Evolutionary conservation across 2,888 invertebrate species (phyloP).

Genomic region (Achlya flavicornis): DNA sequence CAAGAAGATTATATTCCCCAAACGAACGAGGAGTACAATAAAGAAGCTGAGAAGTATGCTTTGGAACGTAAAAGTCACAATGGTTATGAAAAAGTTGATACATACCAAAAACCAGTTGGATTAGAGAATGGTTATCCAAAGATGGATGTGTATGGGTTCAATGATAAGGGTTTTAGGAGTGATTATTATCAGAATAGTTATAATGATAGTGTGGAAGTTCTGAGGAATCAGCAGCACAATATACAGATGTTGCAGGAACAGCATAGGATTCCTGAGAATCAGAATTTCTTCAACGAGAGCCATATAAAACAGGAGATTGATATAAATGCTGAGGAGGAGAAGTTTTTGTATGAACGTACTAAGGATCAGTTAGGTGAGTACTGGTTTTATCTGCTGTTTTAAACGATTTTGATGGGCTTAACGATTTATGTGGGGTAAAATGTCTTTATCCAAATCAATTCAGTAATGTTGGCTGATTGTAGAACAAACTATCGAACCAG

Average conservation of each 20-base stretch:
- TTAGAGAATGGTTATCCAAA: constrained; percentile 50
- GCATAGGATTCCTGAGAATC: constrained; percentile 64
- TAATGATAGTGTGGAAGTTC: constrained; percentile 59
- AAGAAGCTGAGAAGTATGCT: constrained; percentile 74
- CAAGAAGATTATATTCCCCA: constrained; percentile 69
- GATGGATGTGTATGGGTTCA: constrained; percentile 42
- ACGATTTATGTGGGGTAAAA: too few species aligned
- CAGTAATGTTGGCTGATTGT: too few species aligned
- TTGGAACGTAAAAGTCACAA: constrained; percentile 64
- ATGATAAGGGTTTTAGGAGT: constrained; percentile 43
- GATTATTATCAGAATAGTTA: constrained; percentile 45
- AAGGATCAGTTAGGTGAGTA: constrained; percentile 63
- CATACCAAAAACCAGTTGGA: constrained; percentile 46
- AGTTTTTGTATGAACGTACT: constrained; percentile 61
- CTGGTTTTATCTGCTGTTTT: too few species aligned
- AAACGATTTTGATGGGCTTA: too few species aligned
- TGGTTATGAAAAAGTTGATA: constrained; percentile 54
- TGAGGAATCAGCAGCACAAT: constrained; percentile 73
- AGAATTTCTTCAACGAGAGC: constrained; percentile 70
- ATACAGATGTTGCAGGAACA: constrained; percentile 68
- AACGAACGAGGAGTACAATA: constrained; percentile 75
- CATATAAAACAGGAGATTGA: constrained; percentile 76
- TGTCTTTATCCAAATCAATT: too few species aligned
- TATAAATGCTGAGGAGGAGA: constrained; percentile 65
- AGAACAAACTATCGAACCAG: too few species aligned